These are phyloP conservation scores for Archaeoteleia sp. DNA, from an alignment of 2,888 invertebrate species.

Conservation along the genomic window DNA sequence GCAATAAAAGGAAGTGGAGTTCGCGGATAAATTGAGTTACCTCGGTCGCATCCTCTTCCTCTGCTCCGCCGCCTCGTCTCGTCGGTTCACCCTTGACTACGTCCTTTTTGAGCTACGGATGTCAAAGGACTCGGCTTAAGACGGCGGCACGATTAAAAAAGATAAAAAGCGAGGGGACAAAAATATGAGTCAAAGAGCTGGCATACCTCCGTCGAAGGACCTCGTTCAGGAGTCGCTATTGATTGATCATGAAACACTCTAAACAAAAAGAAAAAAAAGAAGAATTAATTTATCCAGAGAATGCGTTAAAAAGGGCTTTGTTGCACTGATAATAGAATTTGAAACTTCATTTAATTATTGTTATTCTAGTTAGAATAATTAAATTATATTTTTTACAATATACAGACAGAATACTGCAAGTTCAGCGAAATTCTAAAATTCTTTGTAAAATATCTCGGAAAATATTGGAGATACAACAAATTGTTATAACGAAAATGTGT, in stretches of 20 bases:
- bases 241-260: too few relatives aligned
- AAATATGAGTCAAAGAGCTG: constrained; percentile 43
- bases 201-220: constrained; percentile 15
- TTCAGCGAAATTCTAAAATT: too few relatives aligned
- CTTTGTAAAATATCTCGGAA: too few relatives aligned
- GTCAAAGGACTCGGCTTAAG: constrained; percentile 49
- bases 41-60: not conserved
- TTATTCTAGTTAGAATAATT: too few relatives aligned
- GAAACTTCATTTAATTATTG: too few relatives aligned
- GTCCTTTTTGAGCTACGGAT: constrained; percentile 50
- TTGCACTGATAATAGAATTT: too few relatives aligned
- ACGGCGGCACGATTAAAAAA: constrained; percentile 39
- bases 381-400: too few relatives aligned
- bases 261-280: not conserved
- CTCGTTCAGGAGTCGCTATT: constrained; percentile 7
- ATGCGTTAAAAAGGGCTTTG: too few relatives aligned
- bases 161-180: constrained; percentile 11
- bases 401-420: too few relatives aligned
- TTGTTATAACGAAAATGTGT: too few relatives aligned
- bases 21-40: constrained; percentile 51
- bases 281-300: not conserved
- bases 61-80: not conserved
- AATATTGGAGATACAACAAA: too few relatives aligned
- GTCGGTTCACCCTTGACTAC: not conserved
- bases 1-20: constrained; percentile 49